phyloP scores from a whole-genome alignment of 2,113 vertebrate genomes.

The Jacana jacana region DNA sequence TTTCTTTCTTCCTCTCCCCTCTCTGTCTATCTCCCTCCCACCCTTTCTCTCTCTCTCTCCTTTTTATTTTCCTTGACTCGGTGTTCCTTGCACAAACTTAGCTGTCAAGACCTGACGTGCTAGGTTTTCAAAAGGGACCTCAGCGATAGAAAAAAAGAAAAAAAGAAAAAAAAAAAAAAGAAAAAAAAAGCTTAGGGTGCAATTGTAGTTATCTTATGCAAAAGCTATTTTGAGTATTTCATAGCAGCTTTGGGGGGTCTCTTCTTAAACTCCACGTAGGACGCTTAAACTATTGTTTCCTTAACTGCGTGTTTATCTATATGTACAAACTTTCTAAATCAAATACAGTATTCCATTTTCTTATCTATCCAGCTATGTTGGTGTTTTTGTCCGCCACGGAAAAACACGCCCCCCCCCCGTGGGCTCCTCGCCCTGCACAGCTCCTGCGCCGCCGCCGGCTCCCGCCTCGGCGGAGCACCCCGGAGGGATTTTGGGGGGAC shows the following conservation, averaged over 20 bases:
- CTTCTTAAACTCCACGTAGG: conserved; percentile 82
- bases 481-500: background rate
- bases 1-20: conserved; percentile 45
- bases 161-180: background rate
- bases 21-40: background rate
- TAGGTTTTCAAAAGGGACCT: conserved; percentile 75
- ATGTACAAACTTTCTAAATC: conserved; percentile 95
- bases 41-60: conserved; percentile 65
- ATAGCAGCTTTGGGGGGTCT: conserved; percentile 80
- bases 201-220: conserved; percentile 87
- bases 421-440: background rate
- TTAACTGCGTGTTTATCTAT: conserved; percentile 91
- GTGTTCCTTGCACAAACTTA: conserved; percentile 87
- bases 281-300: conserved; percentile 90
- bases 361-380: conserved; percentile 80
- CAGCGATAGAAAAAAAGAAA: conserved; percentile 41
- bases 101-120: conserved; percentile 82
- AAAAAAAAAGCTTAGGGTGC: conserved; percentile 74
- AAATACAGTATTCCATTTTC: conserved; percentile 97
- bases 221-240: conserved; percentile 85
- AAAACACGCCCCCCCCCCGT: background rate
- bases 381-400: conserved; percentile 71
- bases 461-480: background rate
- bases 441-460: background rate
- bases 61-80: conserved; percentile 84